Conservation (phyloP, 2,888 invertebrate species). For the Melieria omissa region DNA sequence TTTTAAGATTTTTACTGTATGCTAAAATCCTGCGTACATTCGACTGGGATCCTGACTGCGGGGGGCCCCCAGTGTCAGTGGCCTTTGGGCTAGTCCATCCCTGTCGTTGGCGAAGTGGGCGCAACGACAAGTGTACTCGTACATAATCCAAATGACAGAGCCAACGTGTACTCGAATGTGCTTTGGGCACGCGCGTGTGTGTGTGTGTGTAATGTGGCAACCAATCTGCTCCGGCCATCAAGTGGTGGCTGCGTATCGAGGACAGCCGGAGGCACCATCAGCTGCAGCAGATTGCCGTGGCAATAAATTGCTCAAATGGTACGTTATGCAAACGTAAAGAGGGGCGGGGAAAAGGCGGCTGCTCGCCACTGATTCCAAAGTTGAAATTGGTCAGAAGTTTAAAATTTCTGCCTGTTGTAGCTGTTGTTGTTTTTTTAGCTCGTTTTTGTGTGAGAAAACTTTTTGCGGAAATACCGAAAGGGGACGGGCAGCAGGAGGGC, state of each 20-base stretch:
- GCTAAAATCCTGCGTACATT: too few relatives aligned
- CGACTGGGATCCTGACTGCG: too few relatives aligned
- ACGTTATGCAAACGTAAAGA: conserved; percentile 16
- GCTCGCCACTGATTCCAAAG: conserved; percentile 39
- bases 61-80: too few relatives aligned
- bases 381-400: conserved; percentile 61
- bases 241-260: background rate
- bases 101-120: background rate
- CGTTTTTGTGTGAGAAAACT: conserved; percentile 48
- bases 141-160: background rate
- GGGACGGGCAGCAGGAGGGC: too few relatives aligned
- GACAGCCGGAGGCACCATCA: conserved; percentile 10
- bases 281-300: conserved; percentile 56
- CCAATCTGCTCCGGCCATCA: background rate
- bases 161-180: background rate
- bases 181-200: background rate
- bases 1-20: too few relatives aligned
- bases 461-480: conserved; percentile 6
- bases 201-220: conserved; percentile 5
- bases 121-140: background rate
- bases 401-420: conserved; percentile 55
- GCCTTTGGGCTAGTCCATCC: too few relatives aligned
- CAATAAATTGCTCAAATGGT: conserved; percentile 49
- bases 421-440: conserved; percentile 39
- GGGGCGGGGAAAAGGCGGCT: conserved; percentile 30